Evolutionary conservation across 2,113 vertebrate species (phyloP), one percentile per base, ranked within the genome.

Genomic region (Oostethus manadensis): DNA sequence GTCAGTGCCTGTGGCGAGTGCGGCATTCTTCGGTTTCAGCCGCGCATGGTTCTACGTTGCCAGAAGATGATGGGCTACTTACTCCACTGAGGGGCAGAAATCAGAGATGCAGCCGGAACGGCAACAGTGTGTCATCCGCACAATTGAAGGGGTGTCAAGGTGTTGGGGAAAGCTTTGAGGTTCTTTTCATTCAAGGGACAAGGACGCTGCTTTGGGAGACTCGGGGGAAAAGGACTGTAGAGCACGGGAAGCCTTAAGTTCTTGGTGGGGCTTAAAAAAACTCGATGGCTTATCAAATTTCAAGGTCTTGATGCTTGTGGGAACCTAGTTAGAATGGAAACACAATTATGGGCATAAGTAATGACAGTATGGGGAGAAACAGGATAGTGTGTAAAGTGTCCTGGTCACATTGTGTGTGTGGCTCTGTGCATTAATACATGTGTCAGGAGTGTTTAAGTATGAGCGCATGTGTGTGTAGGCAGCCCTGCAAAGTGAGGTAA

Each of bases 341-440:
- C 81, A 47, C 62, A 84, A 84, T 88, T 82, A 84, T 59, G 75
- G 56, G 40, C 65, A 46, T 29, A 72, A 78, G 81, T 78, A 78
- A 82, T 58, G 54, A 64, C 44, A 63, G 76, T 74, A 74, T 51
- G 42, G 60, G 73, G 57, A 64, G 86, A 83, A 87, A 88, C 57
- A 44, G 60, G 82, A 88, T 87, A 84, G 74, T 82, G 82, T 87
- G 85, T 73, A 64, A 86, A 87, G 83, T 81, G 84, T 78, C 81
- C 76, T 78, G 68, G 49, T 55, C 66, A 65, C 40, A 23, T 63
- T 79, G 60, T 66, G 48, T 62, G 55, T 68, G 66, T 71, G 66
- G 59, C 33, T 77, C 7, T 0, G 60, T 70, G 70, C 51, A 65
- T 73, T 76, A 75, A 74, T 58, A 56, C 64, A 68, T 53, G 63